Percentiles rank a stretch among this genome's conserved stretches.
Conservation (phyloP, 2,888 invertebrate species). For the Epiblema foenella region DNA sequence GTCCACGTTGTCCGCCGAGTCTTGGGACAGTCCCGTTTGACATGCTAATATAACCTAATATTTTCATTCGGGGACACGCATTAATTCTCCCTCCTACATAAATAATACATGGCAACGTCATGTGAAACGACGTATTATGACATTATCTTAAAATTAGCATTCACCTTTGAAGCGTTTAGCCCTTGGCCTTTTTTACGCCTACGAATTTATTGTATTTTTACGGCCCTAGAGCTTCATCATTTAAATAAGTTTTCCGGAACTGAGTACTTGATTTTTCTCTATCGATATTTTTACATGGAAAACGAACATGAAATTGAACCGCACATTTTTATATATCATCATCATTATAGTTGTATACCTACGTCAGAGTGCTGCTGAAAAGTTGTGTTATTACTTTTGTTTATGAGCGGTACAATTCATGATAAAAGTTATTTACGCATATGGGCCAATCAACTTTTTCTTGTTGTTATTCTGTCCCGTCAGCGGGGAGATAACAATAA, state of each 20-base stretch:
- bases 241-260: background rate
- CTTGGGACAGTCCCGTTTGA: conserved; percentile 67
- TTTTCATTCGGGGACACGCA: conserved; percentile 54
- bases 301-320: background rate
- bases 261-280: background rate
- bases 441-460: too few relatives aligned
- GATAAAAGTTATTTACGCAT: too few relatives aligned
- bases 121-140: conserved; percentile 62
- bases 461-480: too few relatives aligned
- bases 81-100: conserved; percentile 59
- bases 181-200: conserved; percentile 55
- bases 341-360: too few relatives aligned
- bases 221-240: conserved; percentile 47
- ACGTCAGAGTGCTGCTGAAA: too few relatives aligned
- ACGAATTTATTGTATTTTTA: conserved; percentile 24
- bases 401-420: too few relatives aligned
- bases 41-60: conserved; percentile 69
- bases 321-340: background rate
- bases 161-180: conserved; percentile 58
- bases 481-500: too few relatives aligned
- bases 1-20: conserved; percentile 51
- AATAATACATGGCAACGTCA: conserved; percentile 69
- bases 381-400: too few relatives aligned
- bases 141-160: conserved; percentile 77
- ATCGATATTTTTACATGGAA: background rate